Evolutionary conservation across 2,797 vertebrate species (phyloP), one percentile per base, ranked within the genome.

Genomic region (Fistularia tabacaria): DNA sequence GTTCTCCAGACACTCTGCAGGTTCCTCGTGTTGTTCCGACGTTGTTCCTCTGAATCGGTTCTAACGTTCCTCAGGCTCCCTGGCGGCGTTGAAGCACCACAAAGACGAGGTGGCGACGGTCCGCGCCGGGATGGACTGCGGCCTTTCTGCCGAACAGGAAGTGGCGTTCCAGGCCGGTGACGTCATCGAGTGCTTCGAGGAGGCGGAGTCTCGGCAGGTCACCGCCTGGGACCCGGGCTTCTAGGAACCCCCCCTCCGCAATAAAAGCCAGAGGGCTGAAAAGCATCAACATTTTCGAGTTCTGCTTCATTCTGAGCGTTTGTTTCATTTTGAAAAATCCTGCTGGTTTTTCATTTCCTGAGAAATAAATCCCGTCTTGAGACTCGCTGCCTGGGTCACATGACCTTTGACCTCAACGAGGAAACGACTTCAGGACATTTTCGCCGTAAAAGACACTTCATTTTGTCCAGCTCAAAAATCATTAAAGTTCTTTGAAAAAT

Each of bases 151-250:
- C 13, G 92, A 93, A 52, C 74, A 81, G 1, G 66, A 88, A 4
- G 46, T 89, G n/a, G 85, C 91, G n/a, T 90, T 95, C 76, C 71
- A 9, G 49, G 41, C 85, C 6, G 95, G 96, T 50, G 97, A 99
- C 57, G 62, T 87, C 73, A 76, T 99, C 0, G 12, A 93, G 49
- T 99, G 97, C 70, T 94, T 91, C 0, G 90, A 91, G 79, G 89
- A 93, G 65, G 78, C 81, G 39, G 79, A 92, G 37, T 40, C 74
- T 0, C 74, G 59, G 0, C 90, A 90, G 69, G 90, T 69, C 70
- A 95, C 89, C 12, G 90, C 91, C n/a, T 99, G 97, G 97, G 86
- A 97, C 59, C 95, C 97, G 0, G 94, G 95, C 55, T 98, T 98
- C 89, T 98, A 25, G 25, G 25, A 5, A 25, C 25, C 2, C 25